phyloP scores from a whole-genome alignment of 2,113 vertebrate genomes.

The Sardina pilchardus region DNA sequence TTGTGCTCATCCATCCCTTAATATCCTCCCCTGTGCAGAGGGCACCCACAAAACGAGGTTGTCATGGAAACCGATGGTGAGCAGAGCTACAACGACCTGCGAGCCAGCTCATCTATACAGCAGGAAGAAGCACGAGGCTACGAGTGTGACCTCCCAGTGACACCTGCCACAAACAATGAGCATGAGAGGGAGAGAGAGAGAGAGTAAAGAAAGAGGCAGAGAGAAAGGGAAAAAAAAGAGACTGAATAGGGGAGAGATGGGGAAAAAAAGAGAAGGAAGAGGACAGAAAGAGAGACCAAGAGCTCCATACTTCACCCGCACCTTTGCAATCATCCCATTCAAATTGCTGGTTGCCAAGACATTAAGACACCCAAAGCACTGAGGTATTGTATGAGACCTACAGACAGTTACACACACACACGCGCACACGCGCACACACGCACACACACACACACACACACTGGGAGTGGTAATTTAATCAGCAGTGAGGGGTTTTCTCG shows the following conservation, averaged over 20 bases:
- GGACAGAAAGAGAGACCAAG: neutral
- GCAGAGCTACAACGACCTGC: too few species aligned
- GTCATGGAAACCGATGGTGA: too few species aligned
- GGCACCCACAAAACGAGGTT: too few species aligned
- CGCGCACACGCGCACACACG: neutral
- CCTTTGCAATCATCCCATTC: slow-evolving; percentile 46
- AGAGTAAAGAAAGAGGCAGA: neutral
- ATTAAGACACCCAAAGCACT: slow-evolving; percentile 61
- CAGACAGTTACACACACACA: slow-evolving; percentile 57
- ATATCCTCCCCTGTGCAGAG: too few species aligned
- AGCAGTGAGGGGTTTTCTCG: slow-evolving; percentile 47
- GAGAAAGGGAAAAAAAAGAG: neutral
- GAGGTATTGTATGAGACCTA: slow-evolving; percentile 50
- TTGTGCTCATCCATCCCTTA: too few species aligned
- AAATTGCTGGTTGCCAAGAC: slow-evolving; percentile 59
- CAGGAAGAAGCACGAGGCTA: too few species aligned
- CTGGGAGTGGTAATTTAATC: slow-evolving; percentile 60
- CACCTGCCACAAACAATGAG: too few species aligned
- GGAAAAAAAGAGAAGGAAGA: neutral
- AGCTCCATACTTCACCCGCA: neutral
- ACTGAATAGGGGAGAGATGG: neutral
- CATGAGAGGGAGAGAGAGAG: neutral
- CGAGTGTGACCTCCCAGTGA: too few species aligned
- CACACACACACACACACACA: neutral
- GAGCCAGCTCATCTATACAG: too few species aligned